phyloP scores from a whole-genome alignment of 64 coral and sea anemone species.

The Montipora efflorescens region DNA sequence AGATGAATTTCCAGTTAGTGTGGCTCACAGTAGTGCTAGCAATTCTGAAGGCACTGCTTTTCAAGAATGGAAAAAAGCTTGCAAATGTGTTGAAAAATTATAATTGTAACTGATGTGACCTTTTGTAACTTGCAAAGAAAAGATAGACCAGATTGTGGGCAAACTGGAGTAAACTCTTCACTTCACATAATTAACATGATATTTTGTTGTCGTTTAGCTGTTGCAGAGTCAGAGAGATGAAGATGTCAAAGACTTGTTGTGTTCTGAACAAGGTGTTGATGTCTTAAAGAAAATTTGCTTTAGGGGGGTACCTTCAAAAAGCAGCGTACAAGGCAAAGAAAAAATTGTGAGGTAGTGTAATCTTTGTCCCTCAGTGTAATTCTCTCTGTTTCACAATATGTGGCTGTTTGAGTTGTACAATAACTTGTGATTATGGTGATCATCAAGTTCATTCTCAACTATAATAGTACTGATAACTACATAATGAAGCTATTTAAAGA shows the following conservation, averaged over 20 bases:
- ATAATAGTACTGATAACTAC: too few species aligned
- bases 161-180: background rate
- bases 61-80: background rate
- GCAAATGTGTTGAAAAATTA: background rate
- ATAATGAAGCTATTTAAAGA: too few species aligned
- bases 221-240: conserved; percentile 29
- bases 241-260: conserved; percentile 43
- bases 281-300: conserved; percentile 34
- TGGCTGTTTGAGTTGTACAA: too few species aligned
- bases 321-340: conserved; percentile 48
- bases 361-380: too few species aligned
- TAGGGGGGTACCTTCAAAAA: conserved; percentile 59
- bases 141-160: background rate
- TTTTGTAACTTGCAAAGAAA: background rate
- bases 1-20: too few species aligned
- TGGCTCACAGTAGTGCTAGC: too few species aligned
- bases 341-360: background rate
- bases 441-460: too few species aligned
- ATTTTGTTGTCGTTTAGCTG: conserved; percentile 40
- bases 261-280: conserved; percentile 63
- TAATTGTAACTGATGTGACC: background rate
- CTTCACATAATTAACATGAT: background rate
- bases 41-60: too few species aligned
- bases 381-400: too few species aligned
- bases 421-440: too few species aligned